These are phyloP conservation scores for Coenonympha glycerion DNA, from an alignment of 2,888 invertebrate species.

Conservation along the genomic window DNA sequence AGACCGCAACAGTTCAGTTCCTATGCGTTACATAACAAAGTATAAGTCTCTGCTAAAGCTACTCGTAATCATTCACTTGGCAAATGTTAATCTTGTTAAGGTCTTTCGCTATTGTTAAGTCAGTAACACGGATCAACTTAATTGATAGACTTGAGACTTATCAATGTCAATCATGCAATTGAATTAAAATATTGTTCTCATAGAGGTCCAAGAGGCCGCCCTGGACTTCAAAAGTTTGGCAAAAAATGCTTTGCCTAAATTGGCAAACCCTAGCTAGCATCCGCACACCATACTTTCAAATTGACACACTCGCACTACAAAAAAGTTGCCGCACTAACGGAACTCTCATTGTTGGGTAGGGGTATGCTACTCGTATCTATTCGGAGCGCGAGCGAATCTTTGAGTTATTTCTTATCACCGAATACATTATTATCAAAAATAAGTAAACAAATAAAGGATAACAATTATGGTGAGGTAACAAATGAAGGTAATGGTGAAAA, in stretches of 20 bases:
- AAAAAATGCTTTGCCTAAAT: no score
- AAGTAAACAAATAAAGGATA: not conserved
- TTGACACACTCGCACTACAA: no score
- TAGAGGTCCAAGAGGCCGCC: no score
- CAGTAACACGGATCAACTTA: conserved; percentile 18
- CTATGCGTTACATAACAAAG: not conserved
- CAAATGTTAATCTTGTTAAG: conserved; percentile 10
- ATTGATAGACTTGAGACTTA: not conserved
- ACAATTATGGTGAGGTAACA: conserved; percentile 19
- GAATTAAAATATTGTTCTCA: no score
- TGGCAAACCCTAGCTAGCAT: no score
- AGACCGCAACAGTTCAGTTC: not conserved
- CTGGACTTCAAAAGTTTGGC: no score
- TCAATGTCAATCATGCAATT: not conserved
- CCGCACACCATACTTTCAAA: no score
- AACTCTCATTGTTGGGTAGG: no score
- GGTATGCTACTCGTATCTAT: no score
- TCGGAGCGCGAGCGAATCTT: no score
- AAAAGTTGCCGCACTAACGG: no score
- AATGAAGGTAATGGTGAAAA: conserved; percentile 24
- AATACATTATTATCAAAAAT: not conserved
- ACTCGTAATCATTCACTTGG: not conserved
- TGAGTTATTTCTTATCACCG: not conserved
- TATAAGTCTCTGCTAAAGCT: not conserved
- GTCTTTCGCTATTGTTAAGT: conserved; percentile 11